A percentile compares a stretch with the other conserved stretches of the same genome.
These are phyloP conservation scores for Lycia hirtaria DNA, from an alignment of 2,888 invertebrate genomes.

Conservation along the genomic window DNA sequence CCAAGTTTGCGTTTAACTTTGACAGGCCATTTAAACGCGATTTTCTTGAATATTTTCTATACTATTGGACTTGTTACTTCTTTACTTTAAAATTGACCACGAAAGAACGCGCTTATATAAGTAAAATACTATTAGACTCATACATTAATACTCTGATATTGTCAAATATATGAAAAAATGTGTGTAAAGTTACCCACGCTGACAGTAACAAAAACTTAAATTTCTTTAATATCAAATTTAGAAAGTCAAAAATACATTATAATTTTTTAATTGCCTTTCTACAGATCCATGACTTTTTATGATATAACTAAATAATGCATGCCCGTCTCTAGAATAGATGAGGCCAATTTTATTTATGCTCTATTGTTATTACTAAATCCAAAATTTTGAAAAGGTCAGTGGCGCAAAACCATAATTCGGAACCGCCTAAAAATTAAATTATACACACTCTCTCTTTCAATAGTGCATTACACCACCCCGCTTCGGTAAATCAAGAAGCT, in stretches of 20 bases:
- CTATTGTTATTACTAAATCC: not conserved
- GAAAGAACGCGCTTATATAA: no score
- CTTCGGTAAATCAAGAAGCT: no score
- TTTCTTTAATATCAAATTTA: not conserved
- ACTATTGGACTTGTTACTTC: no score
- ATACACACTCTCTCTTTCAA: not conserved
- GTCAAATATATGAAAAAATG: no score
- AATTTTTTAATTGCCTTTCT: not conserved
- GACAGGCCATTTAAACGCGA: no score
- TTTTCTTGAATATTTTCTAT: no score
- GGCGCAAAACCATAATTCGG: not conserved
- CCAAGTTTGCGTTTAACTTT: no score
- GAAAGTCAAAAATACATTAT: not conserved
- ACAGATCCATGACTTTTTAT: not conserved
- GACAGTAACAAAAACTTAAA: no score
- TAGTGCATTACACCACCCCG: not conserved
- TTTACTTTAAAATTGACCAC: no score
- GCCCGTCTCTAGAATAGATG: not conserved
- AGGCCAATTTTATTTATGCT: not conserved
- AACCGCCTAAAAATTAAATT: not conserved
- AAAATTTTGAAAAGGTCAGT: constrained; percentile 2
- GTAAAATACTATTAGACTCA: no score
- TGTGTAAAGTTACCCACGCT: no score
- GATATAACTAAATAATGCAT: not conserved
- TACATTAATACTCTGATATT: no score